Percentiles rank a stretch among this genome's conserved stretches.
Evolutionary conservation across 2,113 vertebrate genomes (phyloP).

Genomic region (Manacus vitellinus): DNA sequence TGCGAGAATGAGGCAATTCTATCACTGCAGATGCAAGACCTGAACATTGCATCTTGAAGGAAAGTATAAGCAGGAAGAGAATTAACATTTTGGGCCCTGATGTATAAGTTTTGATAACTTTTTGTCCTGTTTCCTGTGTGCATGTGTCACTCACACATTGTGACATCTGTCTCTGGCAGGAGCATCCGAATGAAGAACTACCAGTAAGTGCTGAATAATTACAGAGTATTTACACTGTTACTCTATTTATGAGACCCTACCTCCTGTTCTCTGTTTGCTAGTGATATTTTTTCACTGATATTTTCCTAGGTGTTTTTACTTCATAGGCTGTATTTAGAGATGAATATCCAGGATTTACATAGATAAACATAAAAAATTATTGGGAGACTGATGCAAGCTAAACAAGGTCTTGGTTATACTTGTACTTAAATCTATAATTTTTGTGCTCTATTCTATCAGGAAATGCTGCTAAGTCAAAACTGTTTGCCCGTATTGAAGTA

Average conservation of each 20-base stretch:
- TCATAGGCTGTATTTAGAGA: background rate
- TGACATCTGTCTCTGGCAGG: fast-evolving
- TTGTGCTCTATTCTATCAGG: background rate
- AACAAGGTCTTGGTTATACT: background rate
- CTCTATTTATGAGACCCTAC: background rate
- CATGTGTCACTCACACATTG: background rate
- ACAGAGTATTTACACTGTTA: background rate
- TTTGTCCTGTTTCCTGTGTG: background rate
- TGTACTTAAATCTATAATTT: background rate
- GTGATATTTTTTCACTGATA: background rate
- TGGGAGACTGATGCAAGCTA: background rate
- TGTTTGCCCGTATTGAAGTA: background rate
- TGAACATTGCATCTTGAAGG: background rate
- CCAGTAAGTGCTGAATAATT: background rate
- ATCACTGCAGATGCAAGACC: background rate
- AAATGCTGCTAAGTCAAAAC: background rate
- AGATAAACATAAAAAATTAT: background rate
- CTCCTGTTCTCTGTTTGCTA: background rate
- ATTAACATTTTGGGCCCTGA: background rate
- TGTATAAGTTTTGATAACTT: background rate
- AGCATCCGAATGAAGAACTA: background rate
- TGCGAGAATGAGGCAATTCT: background rate
- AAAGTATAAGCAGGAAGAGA: background rate
- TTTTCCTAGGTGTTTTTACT: background rate
- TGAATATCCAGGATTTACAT: background rate